A percentile compares a stretch with the other conserved stretches of the same genome.
These are phyloP conservation scores for Drosophila nikananu DNA, from an alignment of 1,140 invertebrate species.

Conservation along the genomic window DNA sequence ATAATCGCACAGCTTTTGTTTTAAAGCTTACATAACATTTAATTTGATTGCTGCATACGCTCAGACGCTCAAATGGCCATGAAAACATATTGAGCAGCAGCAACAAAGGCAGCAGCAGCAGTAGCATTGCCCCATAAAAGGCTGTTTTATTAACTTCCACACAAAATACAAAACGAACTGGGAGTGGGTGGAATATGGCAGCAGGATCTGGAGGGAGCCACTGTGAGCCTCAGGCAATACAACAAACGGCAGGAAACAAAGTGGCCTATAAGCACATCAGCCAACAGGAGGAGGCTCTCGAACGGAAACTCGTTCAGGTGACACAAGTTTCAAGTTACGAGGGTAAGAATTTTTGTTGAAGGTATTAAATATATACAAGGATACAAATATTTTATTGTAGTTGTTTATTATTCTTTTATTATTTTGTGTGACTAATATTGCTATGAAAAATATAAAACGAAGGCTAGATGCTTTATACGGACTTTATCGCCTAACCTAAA, in stretches of 20 bases:
- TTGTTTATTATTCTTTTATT: no score
- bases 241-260: constrained; percentile 62
- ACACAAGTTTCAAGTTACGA: constrained; percentile 16
- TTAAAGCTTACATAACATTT: constrained; percentile 80
- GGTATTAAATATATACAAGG: no score
- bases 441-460: no score
- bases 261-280: constrained; percentile 70
- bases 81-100: constrained; percentile 79
- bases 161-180: constrained; percentile 51
- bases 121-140: constrained; percentile 58
- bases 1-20: constrained; percentile 55
- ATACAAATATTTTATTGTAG: no score
- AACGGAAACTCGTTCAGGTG: constrained; percentile 20
- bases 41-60: constrained; percentile 80
- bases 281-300: constrained; percentile 53
- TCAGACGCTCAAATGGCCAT: constrained; percentile 77
- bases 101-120: constrained; percentile 14
- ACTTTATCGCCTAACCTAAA: no score
- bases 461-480: no score
- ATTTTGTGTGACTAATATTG: no score
- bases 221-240: constrained; percentile 41
- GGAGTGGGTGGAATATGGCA: constrained; percentile 7
- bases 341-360: no score
- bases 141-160: constrained; percentile 79
- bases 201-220: constrained; percentile 5